Evolutionary conservation across 2,888 invertebrate genomes (phyloP).

Genomic region (Agriopis leucophaearia): DNA sequence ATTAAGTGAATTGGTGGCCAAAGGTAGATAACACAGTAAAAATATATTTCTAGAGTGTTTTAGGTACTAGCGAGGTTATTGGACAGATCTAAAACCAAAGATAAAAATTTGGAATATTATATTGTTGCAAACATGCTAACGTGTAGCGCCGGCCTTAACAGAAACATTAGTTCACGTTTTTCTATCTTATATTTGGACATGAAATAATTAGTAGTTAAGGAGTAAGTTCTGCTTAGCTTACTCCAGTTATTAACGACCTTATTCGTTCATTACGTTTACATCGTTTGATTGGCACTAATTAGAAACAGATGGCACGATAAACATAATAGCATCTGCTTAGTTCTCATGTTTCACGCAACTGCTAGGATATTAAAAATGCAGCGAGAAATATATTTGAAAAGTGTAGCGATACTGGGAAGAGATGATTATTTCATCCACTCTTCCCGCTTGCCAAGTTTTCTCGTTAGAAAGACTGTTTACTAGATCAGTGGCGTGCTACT

Average conservation of each 20-base stretch:
- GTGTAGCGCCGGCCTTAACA: too few relatives aligned
- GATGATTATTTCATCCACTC: constrained; percentile 42
- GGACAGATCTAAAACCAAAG: too few relatives aligned
- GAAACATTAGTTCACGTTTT: constrained; percentile 7
- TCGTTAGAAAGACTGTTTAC: constrained; percentile 64
- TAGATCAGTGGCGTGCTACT: constrained; percentile 49
- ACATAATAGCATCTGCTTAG: constrained; percentile 18
- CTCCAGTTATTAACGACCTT: constrained; percentile 23
- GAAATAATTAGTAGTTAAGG: constrained; percentile 5
- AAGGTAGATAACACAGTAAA: too few relatives aligned
- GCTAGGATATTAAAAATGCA: constrained; percentile 1
- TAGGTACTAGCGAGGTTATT: too few relatives aligned
- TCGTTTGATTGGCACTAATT: constrained; percentile 27
- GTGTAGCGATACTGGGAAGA: constrained; percentile 3
- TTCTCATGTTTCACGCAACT: constrained; percentile 13
- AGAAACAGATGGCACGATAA: constrained; percentile 31
- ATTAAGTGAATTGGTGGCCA: too few relatives aligned
- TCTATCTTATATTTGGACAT: constrained; percentile 19
- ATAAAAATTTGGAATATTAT: background rate
- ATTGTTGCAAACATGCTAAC: background rate
- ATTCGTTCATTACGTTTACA: constrained; percentile 20
- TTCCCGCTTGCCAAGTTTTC: constrained; percentile 63
- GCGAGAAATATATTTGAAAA: background rate
- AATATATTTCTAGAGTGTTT: too few relatives aligned
- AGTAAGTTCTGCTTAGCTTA: constrained; percentile 7